Conservation (phyloP, 2,888 invertebrate species). For the Agrochola circellaris region DNA sequence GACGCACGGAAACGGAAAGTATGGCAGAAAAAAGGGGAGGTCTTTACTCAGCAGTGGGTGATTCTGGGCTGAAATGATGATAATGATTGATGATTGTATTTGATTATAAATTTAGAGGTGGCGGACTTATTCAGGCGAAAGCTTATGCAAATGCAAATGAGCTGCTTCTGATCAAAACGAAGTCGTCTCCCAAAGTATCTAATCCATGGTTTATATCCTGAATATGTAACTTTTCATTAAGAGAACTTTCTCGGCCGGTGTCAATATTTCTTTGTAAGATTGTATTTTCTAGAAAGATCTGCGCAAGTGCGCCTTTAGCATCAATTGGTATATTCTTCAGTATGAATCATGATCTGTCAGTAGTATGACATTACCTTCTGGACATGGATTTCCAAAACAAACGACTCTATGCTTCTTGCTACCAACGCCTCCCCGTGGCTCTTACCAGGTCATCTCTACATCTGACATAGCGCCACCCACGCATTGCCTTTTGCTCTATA, state of each 20-base stretch:
- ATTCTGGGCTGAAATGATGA: no score
- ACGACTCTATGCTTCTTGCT: conserved; percentile 21
- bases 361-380: neutral
- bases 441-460: conserved; percentile 55
- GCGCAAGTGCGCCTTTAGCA: neutral
- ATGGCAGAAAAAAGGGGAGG: no score
- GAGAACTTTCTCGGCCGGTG: neutral
- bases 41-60: no score
- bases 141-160: neutral
- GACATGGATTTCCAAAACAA: conserved; percentile 22
- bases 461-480: conserved; percentile 51
- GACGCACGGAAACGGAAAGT: no score
- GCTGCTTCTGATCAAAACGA: neutral
- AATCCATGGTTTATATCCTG: neutral
- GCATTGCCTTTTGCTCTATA: conserved; percentile 40
- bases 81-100: neutral
- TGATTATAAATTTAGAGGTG: neutral
- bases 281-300: neutral
- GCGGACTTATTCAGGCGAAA: neutral
- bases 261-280: conserved; percentile 1
- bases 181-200: neutral
- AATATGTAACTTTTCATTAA: neutral
- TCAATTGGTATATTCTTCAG: conserved; percentile 14
- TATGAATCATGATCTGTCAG: conserved; percentile 13
- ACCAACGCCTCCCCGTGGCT: conserved; percentile 43